These are phyloP conservation scores for Cynopterus sphinx DNA, from an alignment of 2,797 vertebrate genomes.

Conservation along the genomic window DNA sequence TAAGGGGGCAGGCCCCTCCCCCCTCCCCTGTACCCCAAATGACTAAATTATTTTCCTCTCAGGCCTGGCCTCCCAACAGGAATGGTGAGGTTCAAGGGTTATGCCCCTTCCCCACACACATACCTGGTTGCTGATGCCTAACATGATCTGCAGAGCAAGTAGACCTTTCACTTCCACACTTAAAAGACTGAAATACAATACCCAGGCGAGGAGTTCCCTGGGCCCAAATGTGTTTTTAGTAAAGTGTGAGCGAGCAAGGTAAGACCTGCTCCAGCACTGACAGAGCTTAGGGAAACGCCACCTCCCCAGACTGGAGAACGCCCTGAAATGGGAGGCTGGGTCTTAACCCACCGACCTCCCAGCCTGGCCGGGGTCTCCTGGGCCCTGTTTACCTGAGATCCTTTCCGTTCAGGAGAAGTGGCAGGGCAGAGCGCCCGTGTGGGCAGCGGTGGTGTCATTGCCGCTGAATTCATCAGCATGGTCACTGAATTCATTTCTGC, in stretches of 20 bases:
- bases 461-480: too few relatives aligned
- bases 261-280: neutral
- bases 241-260: neutral
- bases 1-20: neutral
- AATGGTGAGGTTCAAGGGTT: neutral
- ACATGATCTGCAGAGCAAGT: neutral
- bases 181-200: neutral
- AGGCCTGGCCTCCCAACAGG: neutral
- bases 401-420: neutral
- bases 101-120: neutral
- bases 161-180: neutral
- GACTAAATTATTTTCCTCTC: neutral
- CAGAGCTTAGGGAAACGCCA: neutral
- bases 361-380: neutral
- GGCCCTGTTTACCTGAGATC: neutral
- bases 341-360: too few relatives aligned
- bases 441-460: neutral
- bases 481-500: neutral
- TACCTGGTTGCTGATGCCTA: neutral
- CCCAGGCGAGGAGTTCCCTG: neutral
- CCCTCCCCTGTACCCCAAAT: neutral
- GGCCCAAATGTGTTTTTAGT: neutral
- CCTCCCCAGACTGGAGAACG: neutral
- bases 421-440: accelerated
- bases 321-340: neutral